Base-by-base conservation (phyloP, 2,888 invertebrate genomes). In the Spilarctia lutea region DNA sequence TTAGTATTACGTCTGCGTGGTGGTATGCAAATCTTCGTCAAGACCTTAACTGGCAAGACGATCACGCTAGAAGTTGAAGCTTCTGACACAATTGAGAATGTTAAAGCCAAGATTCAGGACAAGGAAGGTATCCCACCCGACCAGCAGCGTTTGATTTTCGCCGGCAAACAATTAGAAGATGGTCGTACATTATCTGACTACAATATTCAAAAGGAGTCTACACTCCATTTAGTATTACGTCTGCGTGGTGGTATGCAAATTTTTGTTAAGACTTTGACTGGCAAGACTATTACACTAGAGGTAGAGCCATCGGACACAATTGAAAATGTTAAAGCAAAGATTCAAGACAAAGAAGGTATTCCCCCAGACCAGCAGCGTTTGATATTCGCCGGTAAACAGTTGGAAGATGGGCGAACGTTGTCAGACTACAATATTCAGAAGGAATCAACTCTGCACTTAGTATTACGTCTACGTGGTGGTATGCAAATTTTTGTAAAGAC, bases 1-100 rank as follows among this genome's bases (percentile, higher is more conserved):
- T 76, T 84, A 0, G 84, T 84, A 0, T 6, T 84, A 0, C 85
- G 84, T 75, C 76, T 84, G 0, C 74, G 84, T 11, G 84, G 84
- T 60, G 84, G 84, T 72, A 84, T 84, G 84, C 85, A 84, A 66
- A 84, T 84, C 10, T 84, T 84, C 8, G 84, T 84, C 0, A 84
- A 84, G 2, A 84, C 84, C 0, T 6, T 84, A 3, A 84, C 84
- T 3, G 84, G 84, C 0, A 84, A 84, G 0, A 84, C 84, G 0
- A 84, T 84, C 0, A 84, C 84, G 0, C 7, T 84, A 0, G 84
- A 84, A 1, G 84, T 84, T 0, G 84, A 84, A 0, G 42, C 84
- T 0, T 84, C 84, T 0, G 84, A 84, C 48, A 84, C 84, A 0
- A 84, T 84, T 0, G 84, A 84, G 13, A 84, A 84, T 1, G 84